Evolutionary conservation across 2,888 invertebrate species (phyloP).

Genomic region (Parasteatoda lunata): DNA sequence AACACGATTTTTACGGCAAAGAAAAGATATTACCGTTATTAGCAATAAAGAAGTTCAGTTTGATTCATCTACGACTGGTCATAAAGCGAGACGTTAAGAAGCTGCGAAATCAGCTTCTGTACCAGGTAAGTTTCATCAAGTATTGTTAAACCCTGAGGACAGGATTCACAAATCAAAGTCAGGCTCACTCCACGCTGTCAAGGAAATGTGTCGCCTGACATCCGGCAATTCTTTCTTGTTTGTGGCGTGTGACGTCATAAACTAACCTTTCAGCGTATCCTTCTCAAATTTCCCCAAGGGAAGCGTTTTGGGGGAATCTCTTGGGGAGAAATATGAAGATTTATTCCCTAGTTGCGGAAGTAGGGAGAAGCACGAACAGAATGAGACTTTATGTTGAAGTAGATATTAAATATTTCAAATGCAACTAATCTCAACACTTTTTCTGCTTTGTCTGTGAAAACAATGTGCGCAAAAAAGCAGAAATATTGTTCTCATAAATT

Average conservation of each 20-base stretch:
- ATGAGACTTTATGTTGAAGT: no score
- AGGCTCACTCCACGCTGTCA: slow-evolving; percentile 5
- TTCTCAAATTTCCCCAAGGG: slow-evolving; percentile 8
- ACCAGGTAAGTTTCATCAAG: not conserved
- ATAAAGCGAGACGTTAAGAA: not conserved
- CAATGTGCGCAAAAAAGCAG: no score
- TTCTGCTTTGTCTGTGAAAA: no score
- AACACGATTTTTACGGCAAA: no score
- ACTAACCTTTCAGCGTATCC: not conserved
- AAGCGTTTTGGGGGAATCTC: not conserved
- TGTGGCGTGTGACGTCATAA: slow-evolving; percentile 9
- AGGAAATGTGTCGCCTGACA: slow-evolving; percentile 10
- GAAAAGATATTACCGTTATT: no score
- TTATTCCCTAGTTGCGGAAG: no score
- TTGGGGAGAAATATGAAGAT: not conserved
- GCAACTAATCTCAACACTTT: no score
- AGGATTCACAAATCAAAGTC: slow-evolving; percentile 2
- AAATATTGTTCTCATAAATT: no score
- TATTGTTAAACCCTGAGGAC: slow-evolving; percentile 6
- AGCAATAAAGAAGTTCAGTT: no score
- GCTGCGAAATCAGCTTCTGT: not conserved
- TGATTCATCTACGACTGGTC: not conserved
- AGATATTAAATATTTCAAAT: no score
- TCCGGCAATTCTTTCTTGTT: slow-evolving; percentile 19
- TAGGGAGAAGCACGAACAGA: no score